Evolutionary conservation across 1,140 invertebrate species (phyloP).

Genomic region (Pomacea maculata): DNA sequence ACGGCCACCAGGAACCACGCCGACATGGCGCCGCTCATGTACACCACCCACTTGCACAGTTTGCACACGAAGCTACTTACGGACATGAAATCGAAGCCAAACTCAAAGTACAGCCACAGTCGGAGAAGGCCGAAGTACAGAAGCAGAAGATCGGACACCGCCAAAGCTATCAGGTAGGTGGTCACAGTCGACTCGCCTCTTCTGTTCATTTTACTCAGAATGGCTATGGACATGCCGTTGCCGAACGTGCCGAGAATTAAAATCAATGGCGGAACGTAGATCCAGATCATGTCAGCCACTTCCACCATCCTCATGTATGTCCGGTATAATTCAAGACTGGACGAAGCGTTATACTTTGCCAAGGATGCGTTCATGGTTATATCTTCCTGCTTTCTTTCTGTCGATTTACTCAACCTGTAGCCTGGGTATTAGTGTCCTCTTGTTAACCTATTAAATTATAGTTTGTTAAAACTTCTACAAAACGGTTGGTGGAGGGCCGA

Average conservation of each 20-base stretch:
- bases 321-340: too few relatives aligned
- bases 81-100: neutral
- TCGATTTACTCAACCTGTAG: too few relatives aligned
- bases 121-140: neutral
- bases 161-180: slow-evolving; percentile 6
- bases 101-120: neutral
- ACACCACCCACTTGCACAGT: neutral
- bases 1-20: slow-evolving; percentile 11
- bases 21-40: slow-evolving; percentile 1
- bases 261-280: neutral
- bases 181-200: neutral
- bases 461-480: too few relatives aligned
- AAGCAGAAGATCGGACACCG: slow-evolving; percentile 1
- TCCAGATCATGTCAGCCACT: neutral
- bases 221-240: slow-evolving; percentile 6
- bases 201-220: neutral
- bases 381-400: too few relatives aligned
- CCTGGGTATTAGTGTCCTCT: too few relatives aligned
- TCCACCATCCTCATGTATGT: too few relatives aligned
- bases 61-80: neutral
- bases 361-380: neutral
- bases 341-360: neutral
- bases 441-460: too few relatives aligned
- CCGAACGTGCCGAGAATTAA: slow-evolving; percentile 1
- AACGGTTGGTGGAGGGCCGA: too few relatives aligned